A percentile compares a stretch with the other conserved stretches of the same genome.
Conservation (phyloP, 2,888 invertebrate genomes). For the Helicoverpa assulta region DNA sequence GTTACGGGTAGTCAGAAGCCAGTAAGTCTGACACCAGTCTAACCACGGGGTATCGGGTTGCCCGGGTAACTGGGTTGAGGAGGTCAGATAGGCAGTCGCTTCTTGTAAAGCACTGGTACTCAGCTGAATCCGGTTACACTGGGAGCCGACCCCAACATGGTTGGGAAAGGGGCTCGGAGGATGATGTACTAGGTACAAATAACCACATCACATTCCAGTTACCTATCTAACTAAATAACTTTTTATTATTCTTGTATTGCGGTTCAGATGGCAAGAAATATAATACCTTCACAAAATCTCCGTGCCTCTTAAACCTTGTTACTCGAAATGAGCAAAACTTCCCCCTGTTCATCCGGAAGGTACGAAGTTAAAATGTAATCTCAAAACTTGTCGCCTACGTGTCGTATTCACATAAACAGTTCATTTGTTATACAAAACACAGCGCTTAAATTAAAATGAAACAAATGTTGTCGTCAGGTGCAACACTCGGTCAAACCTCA, state of each 20-base stretch:
- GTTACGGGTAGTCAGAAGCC: too few species aligned
- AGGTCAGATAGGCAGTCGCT: too few species aligned
- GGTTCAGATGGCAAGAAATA: neutral
- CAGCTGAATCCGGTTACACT: too few species aligned
- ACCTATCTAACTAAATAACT: neutral
- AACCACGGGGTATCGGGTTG: too few species aligned
- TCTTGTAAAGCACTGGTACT: too few species aligned
- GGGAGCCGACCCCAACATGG: too few species aligned
- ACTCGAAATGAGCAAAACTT: conserved; percentile 17
- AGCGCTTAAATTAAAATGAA: conserved; percentile 48
- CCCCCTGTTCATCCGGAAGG: conserved; percentile 6
- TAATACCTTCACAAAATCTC: conserved; percentile 2
- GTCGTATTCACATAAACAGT: conserved; percentile 46
- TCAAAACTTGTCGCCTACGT: conserved; percentile 32
- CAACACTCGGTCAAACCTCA: conserved; percentile 45
- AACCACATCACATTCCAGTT: neutral
- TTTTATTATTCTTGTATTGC: neutral
- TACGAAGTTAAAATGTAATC: conserved; percentile 33
- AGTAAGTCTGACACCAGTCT: too few species aligned
- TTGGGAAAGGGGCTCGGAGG: too few species aligned
- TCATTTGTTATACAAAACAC: conserved; percentile 34
- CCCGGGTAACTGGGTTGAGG: too few species aligned
- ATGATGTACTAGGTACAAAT: too few species aligned
- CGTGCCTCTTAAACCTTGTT: conserved; percentile 21
- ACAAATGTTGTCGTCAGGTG: conserved; percentile 60